Conservation (phyloP, 37 sponge, comb jelly and placozoan species). For the Amphimedon queenslandica region DNA sequence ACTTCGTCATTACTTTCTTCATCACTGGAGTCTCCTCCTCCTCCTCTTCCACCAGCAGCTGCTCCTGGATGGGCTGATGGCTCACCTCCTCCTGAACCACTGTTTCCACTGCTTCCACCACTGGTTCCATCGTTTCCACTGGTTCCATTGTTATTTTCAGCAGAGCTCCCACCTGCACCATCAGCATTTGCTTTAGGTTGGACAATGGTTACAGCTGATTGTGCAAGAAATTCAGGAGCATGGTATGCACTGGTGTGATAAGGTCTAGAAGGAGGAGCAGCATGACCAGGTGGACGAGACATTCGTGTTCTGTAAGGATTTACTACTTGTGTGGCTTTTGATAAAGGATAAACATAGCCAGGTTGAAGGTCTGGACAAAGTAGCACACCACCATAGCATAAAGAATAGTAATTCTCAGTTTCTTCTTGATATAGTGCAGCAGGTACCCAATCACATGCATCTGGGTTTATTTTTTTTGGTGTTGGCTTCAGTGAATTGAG, state of each 20-base stretch:
- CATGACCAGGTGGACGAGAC: too few relatives aligned
- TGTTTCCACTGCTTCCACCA: not conserved
- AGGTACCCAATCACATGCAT: slow-evolving; percentile 58
- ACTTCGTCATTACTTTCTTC: not conserved
- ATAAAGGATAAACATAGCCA: not conserved
- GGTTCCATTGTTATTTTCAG: not conserved
- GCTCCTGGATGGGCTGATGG: not conserved
- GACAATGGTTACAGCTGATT: too few relatives aligned
- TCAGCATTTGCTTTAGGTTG: too few relatives aligned
- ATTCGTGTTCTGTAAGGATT: not conserved
- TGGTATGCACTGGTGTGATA: too few relatives aligned
- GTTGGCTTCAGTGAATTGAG: not conserved
- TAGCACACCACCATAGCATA: slow-evolving; percentile 66
- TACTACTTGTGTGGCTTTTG: not conserved
- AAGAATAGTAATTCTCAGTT: not conserved
- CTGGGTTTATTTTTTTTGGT: not conserved
- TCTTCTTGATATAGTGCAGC: slow-evolving; percentile 38
- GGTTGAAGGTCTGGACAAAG: slow-evolving; percentile 27
- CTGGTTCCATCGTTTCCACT: not conserved
- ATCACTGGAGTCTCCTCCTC: not conserved
- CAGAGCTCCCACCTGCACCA: not conserved
- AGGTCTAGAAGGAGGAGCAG: too few relatives aligned
- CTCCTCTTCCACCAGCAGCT: not conserved
- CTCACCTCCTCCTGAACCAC: not conserved
- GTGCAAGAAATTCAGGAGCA: too few relatives aligned